Conservation (phyloP, 2,888 invertebrate genomes). For the Andrena dorsata region DNA sequence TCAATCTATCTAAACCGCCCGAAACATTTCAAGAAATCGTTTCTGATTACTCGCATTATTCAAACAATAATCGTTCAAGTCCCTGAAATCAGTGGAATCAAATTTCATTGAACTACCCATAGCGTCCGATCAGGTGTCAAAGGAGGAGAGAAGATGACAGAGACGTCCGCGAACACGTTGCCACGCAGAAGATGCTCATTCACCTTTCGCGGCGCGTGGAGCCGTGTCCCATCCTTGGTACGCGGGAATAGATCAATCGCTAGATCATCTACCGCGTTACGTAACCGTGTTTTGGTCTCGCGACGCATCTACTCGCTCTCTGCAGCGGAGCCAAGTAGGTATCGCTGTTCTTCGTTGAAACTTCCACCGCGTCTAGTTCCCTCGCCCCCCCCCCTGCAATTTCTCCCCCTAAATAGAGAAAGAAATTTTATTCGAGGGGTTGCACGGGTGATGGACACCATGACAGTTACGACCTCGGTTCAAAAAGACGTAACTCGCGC, state of each 20-base stretch:
- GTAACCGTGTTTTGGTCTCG: constrained; percentile 8
- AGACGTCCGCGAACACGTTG: neutral
- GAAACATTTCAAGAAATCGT: too few relatives aligned
- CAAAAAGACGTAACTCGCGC: constrained; percentile 32
- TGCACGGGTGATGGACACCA: constrained; percentile 22
- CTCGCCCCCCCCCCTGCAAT: constrained; percentile 2
- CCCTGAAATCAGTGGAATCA: too few relatives aligned
- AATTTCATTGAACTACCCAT: too few relatives aligned
- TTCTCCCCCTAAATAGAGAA: neutral
- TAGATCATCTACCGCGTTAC: constrained; percentile 8
- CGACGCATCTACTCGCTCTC: neutral
- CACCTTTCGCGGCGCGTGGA: neutral
- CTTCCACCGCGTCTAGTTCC: neutral
- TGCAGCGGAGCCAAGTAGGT: neutral
- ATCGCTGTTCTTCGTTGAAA: neutral
- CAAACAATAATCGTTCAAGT: too few relatives aligned
- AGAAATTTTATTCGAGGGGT: constrained; percentile 41
- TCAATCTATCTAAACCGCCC: too few relatives aligned
- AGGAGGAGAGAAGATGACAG: too few relatives aligned
- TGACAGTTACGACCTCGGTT: constrained; percentile 34
- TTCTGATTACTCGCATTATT: too few relatives aligned
- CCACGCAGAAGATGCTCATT: neutral
- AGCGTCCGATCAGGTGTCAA: too few relatives aligned
- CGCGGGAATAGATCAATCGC: constrained; percentile 13
- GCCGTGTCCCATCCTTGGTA: neutral